Evolutionary conservation across 2,113 vertebrate species (phyloP), one percentile per base, ranked within the genome.

Genomic region (Caretta caretta): DNA sequence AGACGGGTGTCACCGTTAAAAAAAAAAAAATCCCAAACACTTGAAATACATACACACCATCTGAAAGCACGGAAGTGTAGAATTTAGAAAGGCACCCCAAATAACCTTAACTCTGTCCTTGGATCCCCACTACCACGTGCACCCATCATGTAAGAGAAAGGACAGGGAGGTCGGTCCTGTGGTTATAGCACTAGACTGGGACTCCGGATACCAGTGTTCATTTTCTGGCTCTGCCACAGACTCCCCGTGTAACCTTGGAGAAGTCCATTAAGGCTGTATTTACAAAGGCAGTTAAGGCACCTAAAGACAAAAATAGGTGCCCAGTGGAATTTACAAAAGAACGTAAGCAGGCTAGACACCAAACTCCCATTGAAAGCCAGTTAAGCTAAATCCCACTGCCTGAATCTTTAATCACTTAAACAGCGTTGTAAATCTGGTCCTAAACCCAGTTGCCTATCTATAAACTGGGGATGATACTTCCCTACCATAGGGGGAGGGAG

Each of bases 331-430:
- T 93, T 57, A 59, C 27, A 49, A 84, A 85, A 82, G 16, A 4
- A 50, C 46, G 48, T 86, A 53, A 51, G 11, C 80, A 90, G 72
- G 72, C 62, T 48, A 56, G 24, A 65, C 16, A n/a, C 53, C 89
- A 75, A 90, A 88, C 65, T 85, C 96, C 85, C 65, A 93, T 65
- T 87, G 80, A 29, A 84, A 91, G 94, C 89, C 87, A 95, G 72
- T 88, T 91, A 89, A 92, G 62, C 83, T 19, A 90, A 89, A 88
- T 95, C 14, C 3, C n/a, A 83, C 53, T n/a, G 79, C 62, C 3
- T 92, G 79, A 92, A 88, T 92, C 93, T 22, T 85, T 54, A 90
- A 89, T 46, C 83, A n/a, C 7, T 69, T 90, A 93, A 95, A 93
- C 87, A 90, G 80, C 91, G 2, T 1, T 88, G 94, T 92, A 86